A percentile compares a stretch with the other conserved stretches of the same genome.
These are phyloP conservation scores for Lemur catta DNA, from an alignment of 2,797 vertebrate species.

Conservation along the genomic window DNA sequence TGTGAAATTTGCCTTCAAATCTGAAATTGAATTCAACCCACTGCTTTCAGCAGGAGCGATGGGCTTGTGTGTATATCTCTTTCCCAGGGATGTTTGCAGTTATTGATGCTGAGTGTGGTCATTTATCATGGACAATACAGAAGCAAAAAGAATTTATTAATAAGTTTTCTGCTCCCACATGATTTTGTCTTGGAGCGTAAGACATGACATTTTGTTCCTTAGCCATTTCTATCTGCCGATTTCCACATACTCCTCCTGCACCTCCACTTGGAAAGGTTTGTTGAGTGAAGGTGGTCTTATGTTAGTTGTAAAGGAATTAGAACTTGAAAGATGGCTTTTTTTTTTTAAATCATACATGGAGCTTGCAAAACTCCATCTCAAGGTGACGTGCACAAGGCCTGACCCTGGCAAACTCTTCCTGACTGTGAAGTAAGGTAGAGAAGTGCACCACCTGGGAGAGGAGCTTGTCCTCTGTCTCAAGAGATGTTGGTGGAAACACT, in stretches of 20 bases:
- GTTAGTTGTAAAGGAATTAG: accelerated
- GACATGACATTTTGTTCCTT: conserved; percentile 65
- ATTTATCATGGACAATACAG: conserved; percentile 77
- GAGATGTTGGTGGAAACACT: not conserved
- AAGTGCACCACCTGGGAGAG: not conserved
- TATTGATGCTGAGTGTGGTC: conserved; percentile 73
- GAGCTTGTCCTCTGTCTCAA: not conserved
- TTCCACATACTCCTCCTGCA: conserved; percentile 41
- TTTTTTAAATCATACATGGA: not conserved
- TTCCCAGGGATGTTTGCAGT: conserved; percentile 78
- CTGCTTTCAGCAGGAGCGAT: conserved; percentile 57
- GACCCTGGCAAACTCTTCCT: not conserved
- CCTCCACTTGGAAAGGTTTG: conserved; percentile 7
- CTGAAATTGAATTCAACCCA: conserved; percentile 77
- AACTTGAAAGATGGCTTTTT: not conserved
- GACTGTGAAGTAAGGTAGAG: not conserved
- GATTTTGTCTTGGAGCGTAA: conserved; percentile 54
- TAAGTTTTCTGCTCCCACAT: conserved; percentile 61
- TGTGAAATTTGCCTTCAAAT: conserved; percentile 80
- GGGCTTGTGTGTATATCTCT: conserved; percentile 63
- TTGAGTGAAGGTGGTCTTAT: not conserved
- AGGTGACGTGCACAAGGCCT: accelerated
- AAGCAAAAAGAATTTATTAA: conserved; percentile 80
- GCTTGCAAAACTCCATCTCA: not conserved
- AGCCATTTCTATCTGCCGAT: conserved; percentile 36